Conservation (phyloP, 2,113 vertebrate species). For the Balaenoptera acutorostrata region DNA sequence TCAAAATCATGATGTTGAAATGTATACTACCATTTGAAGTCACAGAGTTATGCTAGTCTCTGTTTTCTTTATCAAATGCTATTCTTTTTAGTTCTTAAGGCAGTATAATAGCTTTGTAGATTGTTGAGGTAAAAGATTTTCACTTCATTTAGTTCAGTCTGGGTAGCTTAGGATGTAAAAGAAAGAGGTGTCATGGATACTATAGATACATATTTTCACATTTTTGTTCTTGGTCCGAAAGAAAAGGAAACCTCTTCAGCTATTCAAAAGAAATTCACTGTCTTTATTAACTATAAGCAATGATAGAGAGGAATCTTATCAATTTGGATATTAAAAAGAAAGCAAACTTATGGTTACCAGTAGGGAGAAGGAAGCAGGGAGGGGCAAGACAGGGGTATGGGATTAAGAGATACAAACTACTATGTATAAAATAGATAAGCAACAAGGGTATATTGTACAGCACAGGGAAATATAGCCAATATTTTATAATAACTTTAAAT, state of each 20-base stretch:
- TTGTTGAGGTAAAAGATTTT: not conserved
- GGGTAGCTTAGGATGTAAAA: not conserved
- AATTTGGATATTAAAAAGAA: not conserved
- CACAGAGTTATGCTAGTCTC: not conserved
- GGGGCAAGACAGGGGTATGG: not conserved
- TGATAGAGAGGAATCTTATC: not conserved
- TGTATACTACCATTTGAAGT: not conserved
- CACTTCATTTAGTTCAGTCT: not conserved
- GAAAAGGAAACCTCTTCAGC: not conserved
- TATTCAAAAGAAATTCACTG: not conserved
- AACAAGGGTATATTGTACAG: not conserved
- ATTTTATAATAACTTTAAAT: not conserved
- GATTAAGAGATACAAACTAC: not conserved
- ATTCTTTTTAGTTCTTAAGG: not conserved
- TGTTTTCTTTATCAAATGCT: not conserved
- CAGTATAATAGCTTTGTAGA: not conserved
- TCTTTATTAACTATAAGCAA: not conserved
- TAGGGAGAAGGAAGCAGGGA: not conserved
- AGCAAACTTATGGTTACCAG: not conserved
- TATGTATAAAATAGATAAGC: not conserved
- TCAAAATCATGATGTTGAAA: slow-evolving; percentile 14
- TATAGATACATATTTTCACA: not conserved
- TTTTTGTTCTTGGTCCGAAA: not conserved
- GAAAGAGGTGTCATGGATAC: not conserved
- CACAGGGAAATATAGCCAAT: not conserved